phyloP scores from a whole-genome alignment of 2,113 vertebrate species.

The Prionailurus bengalensis region DNA sequence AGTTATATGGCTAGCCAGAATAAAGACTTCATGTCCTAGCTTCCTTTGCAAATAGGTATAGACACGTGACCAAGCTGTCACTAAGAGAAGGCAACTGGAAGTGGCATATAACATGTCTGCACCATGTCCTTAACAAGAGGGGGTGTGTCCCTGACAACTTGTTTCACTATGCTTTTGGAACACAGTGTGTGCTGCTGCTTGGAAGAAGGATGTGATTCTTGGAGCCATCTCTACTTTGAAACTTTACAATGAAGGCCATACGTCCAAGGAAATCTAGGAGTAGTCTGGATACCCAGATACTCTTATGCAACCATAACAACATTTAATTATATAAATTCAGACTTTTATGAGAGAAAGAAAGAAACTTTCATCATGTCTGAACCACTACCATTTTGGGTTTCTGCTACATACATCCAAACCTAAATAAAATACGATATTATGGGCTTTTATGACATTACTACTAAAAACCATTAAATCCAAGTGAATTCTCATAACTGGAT shows the following conservation, averaged over 20 bases:
- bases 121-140: not conserved
- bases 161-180: not conserved
- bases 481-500: not conserved
- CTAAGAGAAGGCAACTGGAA: not conserved
- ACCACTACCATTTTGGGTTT: not conserved
- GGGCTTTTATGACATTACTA: not conserved
- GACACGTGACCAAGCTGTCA: not conserved
- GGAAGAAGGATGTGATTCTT: not conserved
- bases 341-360: not conserved
- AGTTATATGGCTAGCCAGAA: not conserved
- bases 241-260: not conserved
- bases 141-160: not conserved
- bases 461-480: not conserved
- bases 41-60: not conserved
- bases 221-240: not conserved
- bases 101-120: not conserved
- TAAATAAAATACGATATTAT: not conserved
- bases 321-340: slow-evolving; percentile 41
- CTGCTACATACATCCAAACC: not conserved
- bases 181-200: not conserved
- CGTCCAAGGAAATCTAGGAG: not conserved
- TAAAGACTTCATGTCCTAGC: not conserved
- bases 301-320: not conserved
- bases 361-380: not conserved
- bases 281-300: not conserved